Conservation (phyloP, 1,140 invertebrate genomes). For the Paraescarpia echinospica region DNA sequence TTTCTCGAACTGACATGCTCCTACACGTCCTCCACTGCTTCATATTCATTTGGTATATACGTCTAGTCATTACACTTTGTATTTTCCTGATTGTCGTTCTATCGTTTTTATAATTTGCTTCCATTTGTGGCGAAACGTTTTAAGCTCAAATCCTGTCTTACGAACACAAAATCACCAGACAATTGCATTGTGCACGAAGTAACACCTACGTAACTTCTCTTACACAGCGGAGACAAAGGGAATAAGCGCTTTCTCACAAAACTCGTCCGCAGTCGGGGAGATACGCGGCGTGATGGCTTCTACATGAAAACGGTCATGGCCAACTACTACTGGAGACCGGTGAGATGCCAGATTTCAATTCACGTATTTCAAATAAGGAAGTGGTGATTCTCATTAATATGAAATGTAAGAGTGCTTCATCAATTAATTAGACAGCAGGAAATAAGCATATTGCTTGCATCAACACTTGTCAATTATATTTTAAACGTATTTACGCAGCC, state of each 20-base stretch:
- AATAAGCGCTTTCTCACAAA: neutral
- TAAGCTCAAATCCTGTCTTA: neutral
- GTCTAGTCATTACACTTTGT: neutral
- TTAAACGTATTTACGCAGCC: neutral
- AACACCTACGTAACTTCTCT: too few species aligned
- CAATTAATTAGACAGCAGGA: too few species aligned
- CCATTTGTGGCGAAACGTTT: neutral
- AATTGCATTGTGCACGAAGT: too few species aligned
- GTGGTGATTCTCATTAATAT: too few species aligned
- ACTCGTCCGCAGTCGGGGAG: neutral
- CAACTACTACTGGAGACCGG: constrained; percentile 4
- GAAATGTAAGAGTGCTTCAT: too few species aligned
- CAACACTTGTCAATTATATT: neutral
- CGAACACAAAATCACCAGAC: too few species aligned
- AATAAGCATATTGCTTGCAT: neutral
- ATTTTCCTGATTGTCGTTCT: neutral
- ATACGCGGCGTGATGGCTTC: neutral
- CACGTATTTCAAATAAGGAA: too few species aligned
- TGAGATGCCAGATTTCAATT: neutral
- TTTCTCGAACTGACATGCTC: too few species aligned
- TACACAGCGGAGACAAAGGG: neutral
- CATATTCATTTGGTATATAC: neutral
- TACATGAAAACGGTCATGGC: neutral
- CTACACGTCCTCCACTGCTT: neutral
- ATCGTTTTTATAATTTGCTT: neutral